Percentiles rank a stretch among this genome's conserved stretches.
phyloP scores from a whole-genome alignment of 2,797 vertebrate species.

The Fratercula arctica region DNA sequence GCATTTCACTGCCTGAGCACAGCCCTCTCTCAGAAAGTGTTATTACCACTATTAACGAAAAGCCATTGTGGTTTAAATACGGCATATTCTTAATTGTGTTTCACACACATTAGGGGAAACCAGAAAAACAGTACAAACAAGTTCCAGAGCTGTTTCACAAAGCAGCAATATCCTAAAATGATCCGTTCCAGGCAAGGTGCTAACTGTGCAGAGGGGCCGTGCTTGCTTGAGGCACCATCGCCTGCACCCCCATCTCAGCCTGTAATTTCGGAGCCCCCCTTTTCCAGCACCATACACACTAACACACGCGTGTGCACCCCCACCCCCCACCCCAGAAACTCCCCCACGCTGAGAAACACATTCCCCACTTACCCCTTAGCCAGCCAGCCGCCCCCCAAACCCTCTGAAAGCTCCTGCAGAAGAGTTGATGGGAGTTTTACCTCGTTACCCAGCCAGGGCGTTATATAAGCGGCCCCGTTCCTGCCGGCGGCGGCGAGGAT shows the following conservation, averaged over 20 bases:
- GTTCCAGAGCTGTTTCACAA: background rate
- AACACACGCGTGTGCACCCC: fast-evolving
- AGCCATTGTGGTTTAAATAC: background rate
- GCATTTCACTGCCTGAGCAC: background rate
- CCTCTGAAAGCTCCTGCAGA: conserved; percentile 33
- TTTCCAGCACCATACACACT: background rate
- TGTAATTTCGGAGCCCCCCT: background rate
- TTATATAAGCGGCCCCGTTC: conserved; percentile 76
- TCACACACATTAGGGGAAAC: background rate
- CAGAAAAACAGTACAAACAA: background rate
- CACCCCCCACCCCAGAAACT: background rate
- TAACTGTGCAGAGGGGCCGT: background rate
- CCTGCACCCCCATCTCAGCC: background rate
- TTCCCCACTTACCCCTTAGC: conserved; percentile 72
- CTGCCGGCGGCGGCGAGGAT: conserved; percentile 46
- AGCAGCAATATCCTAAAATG: background rate
- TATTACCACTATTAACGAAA: background rate
- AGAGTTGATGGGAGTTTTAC: conserved; percentile 48
- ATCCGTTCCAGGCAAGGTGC: background rate
- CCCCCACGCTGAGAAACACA: background rate
- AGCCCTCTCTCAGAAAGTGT: background rate
- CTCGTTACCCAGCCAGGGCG: conserved; percentile 70
- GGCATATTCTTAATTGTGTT: background rate
- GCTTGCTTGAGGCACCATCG: background rate
- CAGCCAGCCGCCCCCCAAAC: conserved; percentile 33